A percentile compares a stretch with the other conserved stretches of the same genome.
phyloP scores from a whole-genome alignment of 2,888 invertebrate species.

The Alsophila aescularia region DNA sequence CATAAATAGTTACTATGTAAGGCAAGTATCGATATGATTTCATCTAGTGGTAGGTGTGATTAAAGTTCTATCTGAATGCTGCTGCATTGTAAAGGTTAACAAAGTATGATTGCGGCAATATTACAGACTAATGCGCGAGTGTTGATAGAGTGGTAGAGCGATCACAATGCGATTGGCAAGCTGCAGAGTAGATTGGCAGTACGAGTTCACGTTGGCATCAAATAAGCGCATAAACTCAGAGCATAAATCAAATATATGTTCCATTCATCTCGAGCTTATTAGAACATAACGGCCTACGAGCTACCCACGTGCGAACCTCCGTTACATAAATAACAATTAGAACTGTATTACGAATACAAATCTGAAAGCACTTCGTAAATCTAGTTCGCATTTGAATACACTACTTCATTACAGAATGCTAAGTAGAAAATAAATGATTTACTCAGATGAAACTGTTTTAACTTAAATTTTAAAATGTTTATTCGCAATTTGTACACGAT shows the following conservation, averaged over 20 bases:
- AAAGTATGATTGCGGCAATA: slow-evolving; percentile 62
- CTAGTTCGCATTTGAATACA: slow-evolving; percentile 36
- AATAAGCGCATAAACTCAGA: slow-evolving; percentile 36
- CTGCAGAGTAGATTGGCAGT: slow-evolving; percentile 40
- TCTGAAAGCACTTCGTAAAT: slow-evolving; percentile 41
- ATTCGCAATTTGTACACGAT: not conserved
- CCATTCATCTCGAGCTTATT: slow-evolving; percentile 42
- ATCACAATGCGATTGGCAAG: slow-evolving; percentile 51
- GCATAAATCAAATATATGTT: slow-evolving; percentile 42
- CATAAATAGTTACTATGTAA: slow-evolving; percentile 50
- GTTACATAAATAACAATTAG: slow-evolving; percentile 43
- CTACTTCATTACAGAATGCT: slow-evolving; percentile 30
- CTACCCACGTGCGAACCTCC: slow-evolving; percentile 40
- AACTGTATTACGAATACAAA: slow-evolving; percentile 40
- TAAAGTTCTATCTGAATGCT: slow-evolving; percentile 53
- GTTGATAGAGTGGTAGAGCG: slow-evolving; percentile 46
- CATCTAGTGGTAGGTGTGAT: slow-evolving; percentile 59
- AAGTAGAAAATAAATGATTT: slow-evolving; percentile 15
- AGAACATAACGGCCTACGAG: slow-evolving; percentile 40
- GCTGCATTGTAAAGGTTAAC: slow-evolving; percentile 59
- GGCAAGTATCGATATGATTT: slow-evolving; percentile 57
- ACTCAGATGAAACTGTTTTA: slow-evolving; percentile 5
- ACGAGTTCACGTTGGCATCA: slow-evolving; percentile 27
- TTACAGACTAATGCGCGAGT: slow-evolving; percentile 50
- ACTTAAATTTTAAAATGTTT: not conserved